Conservation (phyloP, 2,888 invertebrate species). For the Dioctria rufipes region DNA sequence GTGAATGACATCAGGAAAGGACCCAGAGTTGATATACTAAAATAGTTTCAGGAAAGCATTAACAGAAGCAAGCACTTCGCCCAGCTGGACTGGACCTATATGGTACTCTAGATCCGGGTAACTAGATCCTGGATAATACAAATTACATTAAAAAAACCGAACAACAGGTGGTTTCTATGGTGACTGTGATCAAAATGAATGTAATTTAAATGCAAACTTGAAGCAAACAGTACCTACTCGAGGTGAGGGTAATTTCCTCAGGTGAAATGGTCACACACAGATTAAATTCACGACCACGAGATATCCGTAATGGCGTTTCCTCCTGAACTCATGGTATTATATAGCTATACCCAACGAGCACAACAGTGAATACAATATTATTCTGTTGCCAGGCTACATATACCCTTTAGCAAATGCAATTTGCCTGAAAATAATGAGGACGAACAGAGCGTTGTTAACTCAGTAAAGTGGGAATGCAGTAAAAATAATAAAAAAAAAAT, state of each 20-base stretch:
- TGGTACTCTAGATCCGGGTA: not conserved
- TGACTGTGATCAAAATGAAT: not conserved
- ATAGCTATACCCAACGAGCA: too few species aligned
- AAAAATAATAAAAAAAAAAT: not conserved
- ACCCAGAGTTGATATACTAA: too few species aligned
- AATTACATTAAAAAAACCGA: slow-evolving; percentile 23
- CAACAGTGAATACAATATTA: too few species aligned
- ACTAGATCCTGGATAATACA: not conserved
- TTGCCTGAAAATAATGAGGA: slow-evolving; percentile 24
- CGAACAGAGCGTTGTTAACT: slow-evolving; percentile 8
- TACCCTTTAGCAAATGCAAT: slow-evolving; percentile 25
- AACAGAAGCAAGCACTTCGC: too few species aligned
- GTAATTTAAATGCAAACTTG: slow-evolving; percentile 51
- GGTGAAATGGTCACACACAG: slow-evolving; percentile 42
- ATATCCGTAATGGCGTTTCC: slow-evolving; percentile 12
- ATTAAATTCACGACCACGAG: slow-evolving; percentile 18
- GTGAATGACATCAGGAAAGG: too few species aligned
- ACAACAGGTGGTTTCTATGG: slow-evolving; percentile 22
- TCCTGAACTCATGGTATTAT: not conserved
- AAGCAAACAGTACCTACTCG: slow-evolving; percentile 36
- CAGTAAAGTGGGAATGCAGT: not conserved
- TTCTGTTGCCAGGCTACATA: not conserved
- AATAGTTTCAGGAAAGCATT: too few species aligned
- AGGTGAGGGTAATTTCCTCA: slow-evolving; percentile 13
- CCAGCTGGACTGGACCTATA: too few species aligned